Evolutionary conservation across 2,888 invertebrate genomes (phyloP).

Genomic region (Macaria liturata): DNA sequence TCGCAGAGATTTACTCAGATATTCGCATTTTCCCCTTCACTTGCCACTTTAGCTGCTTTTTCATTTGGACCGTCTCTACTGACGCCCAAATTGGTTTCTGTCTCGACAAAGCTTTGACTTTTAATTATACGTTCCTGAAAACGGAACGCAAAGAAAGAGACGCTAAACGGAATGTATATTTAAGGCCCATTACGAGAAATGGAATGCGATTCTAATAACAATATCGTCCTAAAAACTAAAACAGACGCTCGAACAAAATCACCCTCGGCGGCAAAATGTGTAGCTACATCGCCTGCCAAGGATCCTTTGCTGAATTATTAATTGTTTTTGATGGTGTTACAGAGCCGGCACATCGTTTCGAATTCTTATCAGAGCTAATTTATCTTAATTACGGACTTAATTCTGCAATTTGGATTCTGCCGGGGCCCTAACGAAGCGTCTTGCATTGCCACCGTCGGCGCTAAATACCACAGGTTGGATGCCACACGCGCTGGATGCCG

Average conservation of each 20-base stretch:
- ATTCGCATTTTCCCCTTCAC: conserved; percentile 35
- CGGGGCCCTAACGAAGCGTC: conserved; percentile 65
- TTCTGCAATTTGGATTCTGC: conserved; percentile 73
- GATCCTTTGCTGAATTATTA: conserved; percentile 36
- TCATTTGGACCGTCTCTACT: conserved; percentile 29
- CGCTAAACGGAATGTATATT: conserved; percentile 26
- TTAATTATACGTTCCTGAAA: conserved; percentile 21
- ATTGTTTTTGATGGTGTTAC: conserved; percentile 53
- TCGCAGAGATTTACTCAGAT: conserved; percentile 37
- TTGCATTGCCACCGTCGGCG: conserved; percentile 73
- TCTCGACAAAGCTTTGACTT: conserved; percentile 23
- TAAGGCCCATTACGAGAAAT: conserved; percentile 6
- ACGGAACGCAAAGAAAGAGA: conserved; percentile 5
- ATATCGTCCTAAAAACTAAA: conserved; percentile 34
- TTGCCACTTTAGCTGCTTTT: conserved; percentile 35
- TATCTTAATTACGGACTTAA: conserved; percentile 78
- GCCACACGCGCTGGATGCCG: conserved; percentile 59
- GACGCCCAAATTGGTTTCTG: conserved; percentile 31
- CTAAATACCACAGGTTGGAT: conserved; percentile 68
- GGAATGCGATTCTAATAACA: conserved; percentile 24
- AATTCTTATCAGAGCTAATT: conserved; percentile 71
- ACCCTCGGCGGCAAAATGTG: conserved; percentile 36
- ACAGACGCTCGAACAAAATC: conserved; percentile 33
- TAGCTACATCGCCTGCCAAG: conserved; percentile 19
- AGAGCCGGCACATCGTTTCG: conserved; percentile 60